Percentiles rank a stretch among this genome's conserved stretches.
Evolutionary conservation across 2,888 invertebrate species (phyloP).

Genomic region (Anticlea derivata): DNA sequence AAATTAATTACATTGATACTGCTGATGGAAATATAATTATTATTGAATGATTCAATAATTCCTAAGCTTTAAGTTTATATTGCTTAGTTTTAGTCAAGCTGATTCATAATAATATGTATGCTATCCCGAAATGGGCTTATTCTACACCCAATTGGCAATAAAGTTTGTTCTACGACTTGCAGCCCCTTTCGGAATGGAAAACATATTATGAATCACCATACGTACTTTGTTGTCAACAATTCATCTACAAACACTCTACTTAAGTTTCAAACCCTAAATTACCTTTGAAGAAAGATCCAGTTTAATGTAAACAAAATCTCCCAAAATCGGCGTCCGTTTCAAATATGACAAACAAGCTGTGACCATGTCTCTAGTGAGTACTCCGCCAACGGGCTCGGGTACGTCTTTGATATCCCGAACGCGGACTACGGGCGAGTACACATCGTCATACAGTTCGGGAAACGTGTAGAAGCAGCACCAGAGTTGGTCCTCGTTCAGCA

Average conservation of each 20-base stretch:
- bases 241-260: background rate
- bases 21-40: too few relatives aligned
- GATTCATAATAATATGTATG: too few relatives aligned
- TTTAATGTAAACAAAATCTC: constrained; percentile 82
- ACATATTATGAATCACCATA: too few relatives aligned
- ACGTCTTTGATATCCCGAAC: constrained; percentile 56
- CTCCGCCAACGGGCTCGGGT: constrained; percentile 64
- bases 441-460: constrained; percentile 65
- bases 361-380: constrained; percentile 80
- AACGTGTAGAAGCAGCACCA: constrained; percentile 77
- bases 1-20: too few relatives aligned
- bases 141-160: too few relatives aligned
- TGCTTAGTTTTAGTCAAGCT: too few relatives aligned
- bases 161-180: too few relatives aligned
- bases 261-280: background rate
- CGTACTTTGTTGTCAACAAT: background rate
- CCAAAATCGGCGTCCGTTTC: constrained; percentile 78
- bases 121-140: too few relatives aligned
- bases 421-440: constrained; percentile 61
- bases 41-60: background rate
- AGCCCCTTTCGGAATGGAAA: too few relatives aligned
- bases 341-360: constrained; percentile 79
- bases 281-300: constrained; percentile 75
- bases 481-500: constrained; percentile 68
- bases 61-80: too few relatives aligned